Evolutionary conservation across 2,113 vertebrate genomes (phyloP).

Genomic region (Semnornis frantzii): DNA sequence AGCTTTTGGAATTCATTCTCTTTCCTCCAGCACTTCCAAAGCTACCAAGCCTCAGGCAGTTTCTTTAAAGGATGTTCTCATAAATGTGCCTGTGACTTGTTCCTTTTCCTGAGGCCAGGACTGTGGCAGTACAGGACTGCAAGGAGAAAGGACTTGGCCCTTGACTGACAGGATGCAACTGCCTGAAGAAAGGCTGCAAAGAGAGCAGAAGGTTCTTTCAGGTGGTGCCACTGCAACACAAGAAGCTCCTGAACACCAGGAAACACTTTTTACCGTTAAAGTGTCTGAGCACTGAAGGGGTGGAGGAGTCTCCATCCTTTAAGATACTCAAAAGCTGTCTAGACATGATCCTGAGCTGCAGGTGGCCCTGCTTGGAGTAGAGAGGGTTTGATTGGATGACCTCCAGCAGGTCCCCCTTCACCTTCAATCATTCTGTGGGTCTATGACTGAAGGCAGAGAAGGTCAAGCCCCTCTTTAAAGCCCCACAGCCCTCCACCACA

Average conservation of each 20-base stretch:
- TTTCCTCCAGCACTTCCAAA: neutral
- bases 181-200: neutral
- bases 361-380: neutral
- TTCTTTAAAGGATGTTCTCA: neutral
- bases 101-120: no score
- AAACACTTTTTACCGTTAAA: fast-evolving
- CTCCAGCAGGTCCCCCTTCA: neutral
- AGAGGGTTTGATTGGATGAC: fast-evolving
- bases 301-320: no score
- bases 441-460: no score
- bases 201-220: neutral
- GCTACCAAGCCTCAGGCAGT: neutral
- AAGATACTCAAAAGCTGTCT: neutral
- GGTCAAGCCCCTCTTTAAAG: no score
- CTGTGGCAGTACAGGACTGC: neutral
- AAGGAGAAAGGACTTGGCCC: neutral
- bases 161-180: fast-evolving
- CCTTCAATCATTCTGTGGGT: neutral
- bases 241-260: no score
- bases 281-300: neutral
- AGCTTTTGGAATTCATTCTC: neutral
- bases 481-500: neutral
- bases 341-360: no score
- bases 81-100: no score
- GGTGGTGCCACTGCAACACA: no score